Evolutionary conservation across 2,113 vertebrate genomes (phyloP), one percentile per base, ranked within the genome.

Genomic region (Notarius lentiginosus): DNA sequence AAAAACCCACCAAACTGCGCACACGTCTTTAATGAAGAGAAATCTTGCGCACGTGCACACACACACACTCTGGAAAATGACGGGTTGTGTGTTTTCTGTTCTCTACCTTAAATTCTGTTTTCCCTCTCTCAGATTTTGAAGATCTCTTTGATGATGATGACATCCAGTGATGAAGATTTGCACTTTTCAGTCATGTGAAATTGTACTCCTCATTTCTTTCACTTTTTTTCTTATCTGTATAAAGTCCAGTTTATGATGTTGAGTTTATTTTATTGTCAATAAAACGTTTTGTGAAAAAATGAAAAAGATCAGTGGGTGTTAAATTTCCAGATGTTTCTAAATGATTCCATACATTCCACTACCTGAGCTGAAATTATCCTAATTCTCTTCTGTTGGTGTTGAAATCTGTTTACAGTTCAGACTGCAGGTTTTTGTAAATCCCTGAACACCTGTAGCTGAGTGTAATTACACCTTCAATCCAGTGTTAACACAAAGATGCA

Each of bases 101-200:
- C 1, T 18, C 18, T 10, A 27, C 3, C 20, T 51, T 11, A 61
- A 63, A 76, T 60, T 86, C 51, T 82, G 10, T 12, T 86, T 53
- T 56, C 55, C 20, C 56, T 34, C 34, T 30, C 58, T 24, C 92
- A 98, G 97, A 96, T 92, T 97, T 97, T 91, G 97, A 97, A 94
- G 97, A 97, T 92, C 95, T 97, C 63, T 97, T 97, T 89, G 97
- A 98, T 89, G 97, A 97, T 0, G 96, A 97, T 20, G 97, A 97
- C 93, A 95, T 97, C 91, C 96, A 97, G 93, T 97, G 95, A 97
- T 86, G 73, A 82, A 89, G 27, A 65, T 72, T 0, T 7, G 34
- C 22, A 76, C 30, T 51, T 72, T 11, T 30, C 12, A 5, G 47
- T 63, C 41, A 7, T 75, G 68, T 63, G 7, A 80, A 70, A 27